Evolutionary conservation across 53 echinoderm and acorn worm genomes (phyloP).

Genomic region (Astropecten irregularis): DNA sequence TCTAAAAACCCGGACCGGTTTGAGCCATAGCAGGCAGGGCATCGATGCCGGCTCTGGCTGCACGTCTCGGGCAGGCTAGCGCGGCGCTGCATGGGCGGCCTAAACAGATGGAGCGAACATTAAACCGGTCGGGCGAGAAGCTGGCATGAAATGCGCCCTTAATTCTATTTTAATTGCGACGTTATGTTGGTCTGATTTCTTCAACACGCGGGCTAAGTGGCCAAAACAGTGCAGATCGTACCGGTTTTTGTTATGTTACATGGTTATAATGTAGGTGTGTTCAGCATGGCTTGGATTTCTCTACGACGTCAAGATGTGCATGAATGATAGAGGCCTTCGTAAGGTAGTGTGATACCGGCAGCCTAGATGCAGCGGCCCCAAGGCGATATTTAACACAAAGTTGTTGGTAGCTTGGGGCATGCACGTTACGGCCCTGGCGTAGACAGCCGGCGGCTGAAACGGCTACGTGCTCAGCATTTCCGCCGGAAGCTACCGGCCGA

Average conservation of each 20-base stretch:
- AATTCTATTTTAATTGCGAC: slow-evolving; percentile 61
- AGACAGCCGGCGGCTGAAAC: slow-evolving; percentile 10
- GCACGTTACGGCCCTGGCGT: neutral
- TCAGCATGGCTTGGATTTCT: too few species aligned
- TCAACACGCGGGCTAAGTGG: slow-evolving; percentile 31
- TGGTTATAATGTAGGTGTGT: too few species aligned
- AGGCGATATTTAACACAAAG: slow-evolving; percentile 21
- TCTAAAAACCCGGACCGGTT: too few species aligned
- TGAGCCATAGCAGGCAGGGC: neutral
- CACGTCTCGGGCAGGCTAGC: too few species aligned
- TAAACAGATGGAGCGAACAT: slow-evolving; percentile 53
- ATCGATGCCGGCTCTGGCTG: too few species aligned
- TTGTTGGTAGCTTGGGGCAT: neutral
- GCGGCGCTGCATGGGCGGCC: too few species aligned
- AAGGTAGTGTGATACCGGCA: too few species aligned
- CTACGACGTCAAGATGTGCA: too few species aligned
- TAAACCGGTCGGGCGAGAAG: slow-evolving; percentile 50
- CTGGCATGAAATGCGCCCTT: slow-evolving; percentile 54
- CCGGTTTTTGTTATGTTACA: too few species aligned
- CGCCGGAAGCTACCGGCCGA: slow-evolving; percentile 32
- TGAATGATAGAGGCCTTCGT: too few species aligned
- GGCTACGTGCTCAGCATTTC: slow-evolving; percentile 51
- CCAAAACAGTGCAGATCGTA: too few species aligned
- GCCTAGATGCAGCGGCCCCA: too few species aligned
- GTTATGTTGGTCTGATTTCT: slow-evolving; percentile 54